Percentiles rank a stretch among this genome's conserved stretches.
phyloP scores from a whole-genome alignment of 1,140 invertebrate species.

The Drosophila kurseongensis region DNA sequence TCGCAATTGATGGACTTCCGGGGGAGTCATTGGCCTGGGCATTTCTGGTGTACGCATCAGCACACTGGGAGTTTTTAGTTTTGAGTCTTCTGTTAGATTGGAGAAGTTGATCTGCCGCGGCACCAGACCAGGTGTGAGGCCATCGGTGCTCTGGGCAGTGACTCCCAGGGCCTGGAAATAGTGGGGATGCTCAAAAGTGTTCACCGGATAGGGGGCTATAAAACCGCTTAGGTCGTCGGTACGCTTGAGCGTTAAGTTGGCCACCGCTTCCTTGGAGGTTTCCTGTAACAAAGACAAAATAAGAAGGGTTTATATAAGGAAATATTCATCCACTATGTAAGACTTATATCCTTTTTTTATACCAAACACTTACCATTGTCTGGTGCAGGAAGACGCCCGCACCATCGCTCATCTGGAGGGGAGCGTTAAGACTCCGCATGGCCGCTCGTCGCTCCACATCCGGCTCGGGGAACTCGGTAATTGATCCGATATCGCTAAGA shows the following conservation, averaged over 20 bases:
- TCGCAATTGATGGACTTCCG: conserved; percentile 44
- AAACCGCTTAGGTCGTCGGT: conserved; percentile 79
- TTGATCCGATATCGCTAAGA: conserved; percentile 89
- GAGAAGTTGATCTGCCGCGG: conserved; percentile 84
- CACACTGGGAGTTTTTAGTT: conserved; percentile 83
- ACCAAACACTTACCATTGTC: conserved; percentile 73
- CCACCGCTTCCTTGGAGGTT: conserved; percentile 77
- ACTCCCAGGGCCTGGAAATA: conserved; percentile 73
- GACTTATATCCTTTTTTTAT: neutral
- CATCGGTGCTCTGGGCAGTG: conserved; percentile 56
- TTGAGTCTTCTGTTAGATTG: conserved; percentile 76
- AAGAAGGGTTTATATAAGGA: neutral
- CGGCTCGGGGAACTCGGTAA: conserved; percentile 89
- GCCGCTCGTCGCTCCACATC: conserved; percentile 85
- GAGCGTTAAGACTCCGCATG: conserved; percentile 68
- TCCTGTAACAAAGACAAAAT: conserved; percentile 49
- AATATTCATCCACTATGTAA: neutral
- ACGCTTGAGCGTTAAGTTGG: conserved; percentile 77
- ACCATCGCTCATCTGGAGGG: conserved; percentile 59
- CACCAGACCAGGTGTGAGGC: conserved; percentile 66
- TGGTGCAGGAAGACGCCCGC: conserved; percentile 66
- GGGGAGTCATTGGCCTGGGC: conserved; percentile 39
- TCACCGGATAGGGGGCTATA: conserved; percentile 54
- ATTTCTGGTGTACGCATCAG: conserved; percentile 74
- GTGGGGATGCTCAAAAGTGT: conserved; percentile 80